Base-by-base conservation (phyloP, 2,113 vertebrate species). In the Illadopsis cleaveri region DNA sequence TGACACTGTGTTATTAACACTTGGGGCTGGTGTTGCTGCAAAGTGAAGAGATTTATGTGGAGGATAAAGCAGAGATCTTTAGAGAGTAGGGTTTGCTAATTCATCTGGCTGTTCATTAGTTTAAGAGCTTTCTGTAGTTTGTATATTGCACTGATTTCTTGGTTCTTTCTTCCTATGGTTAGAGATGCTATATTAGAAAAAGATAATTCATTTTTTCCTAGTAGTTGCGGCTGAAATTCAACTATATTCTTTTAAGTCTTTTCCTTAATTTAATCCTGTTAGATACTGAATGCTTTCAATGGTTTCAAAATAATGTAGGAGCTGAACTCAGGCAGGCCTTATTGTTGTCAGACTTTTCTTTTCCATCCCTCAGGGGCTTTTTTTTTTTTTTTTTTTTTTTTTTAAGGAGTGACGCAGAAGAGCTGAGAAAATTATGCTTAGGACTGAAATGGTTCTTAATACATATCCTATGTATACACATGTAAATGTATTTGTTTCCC, bases 21-120 rank as follows among this genome's bases (percentile, higher is more conserved):
- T 42, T 72, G 42, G 24, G 53, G 58, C 51, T 90, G 73, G 54
- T 68, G 47, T 86, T 65, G 83, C 42, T 95, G 79, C 51, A 48
- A 54, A 61, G 45, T 71, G 72, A 88, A 58, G 80, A 85, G 85
- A 95, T 95, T 97, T 94, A 96, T 94, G 90, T 65, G 76, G 21
- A 93, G 92, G 90, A 94, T 94, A 89, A 94, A 92, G 68, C 38
- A 73, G 60, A 72, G 47, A 91, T 86, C 60, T 38, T 75, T 89
- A 33, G 60, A 57, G 75, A 90, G 60, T 48, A 64, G 18, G 60
- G 51, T 56, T 93, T 89, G 69, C 72, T 94, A 83, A 89, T 94
- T 96, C 79, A 53, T 79, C 28, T 66, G 58, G 51, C 65, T 83
- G 40, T 60, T 81, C 2, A 7, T 77, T 80, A 90, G 53, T 72